Percentiles rank a stretch among this genome's conserved stretches.
phyloP scores from a whole-genome alignment of 1,140 invertebrate species.

The Rhagoletis zephyria region DNA sequence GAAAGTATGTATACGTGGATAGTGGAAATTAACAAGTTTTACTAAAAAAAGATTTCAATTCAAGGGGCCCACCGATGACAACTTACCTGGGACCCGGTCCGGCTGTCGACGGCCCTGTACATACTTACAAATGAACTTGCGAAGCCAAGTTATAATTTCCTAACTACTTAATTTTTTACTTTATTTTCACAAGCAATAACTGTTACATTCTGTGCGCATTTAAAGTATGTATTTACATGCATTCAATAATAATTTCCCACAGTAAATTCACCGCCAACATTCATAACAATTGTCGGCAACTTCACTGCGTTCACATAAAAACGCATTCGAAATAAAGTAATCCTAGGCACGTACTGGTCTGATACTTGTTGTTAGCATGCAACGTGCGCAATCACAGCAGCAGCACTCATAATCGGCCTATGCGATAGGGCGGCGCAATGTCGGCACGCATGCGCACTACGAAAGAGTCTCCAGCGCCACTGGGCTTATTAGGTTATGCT shows the following conservation, averaged over 20 bases:
- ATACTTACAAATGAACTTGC: neutral
- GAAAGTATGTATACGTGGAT: too few species aligned
- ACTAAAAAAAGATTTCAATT: too few species aligned
- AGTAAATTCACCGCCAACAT: neutral
- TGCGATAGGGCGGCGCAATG: constrained; percentile 15
- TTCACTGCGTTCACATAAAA: neutral
- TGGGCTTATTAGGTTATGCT: constrained; percentile 40
- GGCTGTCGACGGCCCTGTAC: neutral
- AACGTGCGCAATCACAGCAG: neutral
- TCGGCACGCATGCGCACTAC: constrained; percentile 39
- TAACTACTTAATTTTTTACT: too few species aligned
- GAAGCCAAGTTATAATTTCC: too few species aligned
- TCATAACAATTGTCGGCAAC: constrained; percentile 7
- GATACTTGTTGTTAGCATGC: neutral
- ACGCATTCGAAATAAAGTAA: constrained; percentile 33
- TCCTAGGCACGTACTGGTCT: constrained; percentile 29
- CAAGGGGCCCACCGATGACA: too few species aligned
- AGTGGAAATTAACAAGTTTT: too few species aligned
- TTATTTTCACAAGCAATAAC: neutral
- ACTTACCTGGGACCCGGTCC: too few species aligned
- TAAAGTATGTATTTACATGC: neutral
- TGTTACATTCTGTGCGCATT: constrained; percentile 4
- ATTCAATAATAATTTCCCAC: constrained; percentile 2
- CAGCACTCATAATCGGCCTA: neutral
- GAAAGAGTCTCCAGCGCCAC: neutral